Base-by-base conservation (phyloP, 2,113 vertebrate species). In the Trematocara unimaculatum region DNA sequence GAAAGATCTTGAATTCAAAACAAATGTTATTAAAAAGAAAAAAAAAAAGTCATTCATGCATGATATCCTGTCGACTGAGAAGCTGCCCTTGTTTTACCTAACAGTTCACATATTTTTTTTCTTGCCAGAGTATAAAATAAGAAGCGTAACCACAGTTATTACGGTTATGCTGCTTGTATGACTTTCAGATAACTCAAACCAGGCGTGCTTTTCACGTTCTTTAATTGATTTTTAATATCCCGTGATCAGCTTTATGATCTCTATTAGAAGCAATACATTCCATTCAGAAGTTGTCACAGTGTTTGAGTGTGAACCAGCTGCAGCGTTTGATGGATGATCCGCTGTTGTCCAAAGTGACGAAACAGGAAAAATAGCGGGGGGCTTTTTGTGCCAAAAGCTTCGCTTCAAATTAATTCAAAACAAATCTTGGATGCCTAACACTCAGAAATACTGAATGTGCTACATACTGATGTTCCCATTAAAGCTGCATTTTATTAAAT, bases 271-370 rank as follows among this genome's bases (percentile, higher is more conserved):
- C 29, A 38, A 51, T 55, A 42, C 79, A 90, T 93, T 93, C 83
- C 90, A 83, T 80, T 23, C 35, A 20, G 14, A 53, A 4, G 56
- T 56, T 85, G 87, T 92, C 88, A 93, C 15, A 18, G 13, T 14
- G 33, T 26, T 35, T 58, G 45, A 83, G 53, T 77, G 74, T 77
- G 35, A 86, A 94, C 77, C 90, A 90, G 88, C 92, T 94, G 91
- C 90, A 70, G 60, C 2, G 3, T 18, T 77, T 78, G 77, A 93
- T 90, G 74, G 83, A 89, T 86, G 79, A 83, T 7, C 78, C 2
- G 6, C 26, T 74, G 49, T 51, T 78, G 64, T 87, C 77, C 86
- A 86, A 81, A 81, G 79, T 80, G 83, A 92, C n/a, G 15, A 85
- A 86, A 85, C 38, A 47, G 38, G 49, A 90, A 74, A 82, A 81